Evolutionary conservation across 2,888 invertebrate genomes (phyloP).

Genomic region (Cephonodes hylas): DNA sequence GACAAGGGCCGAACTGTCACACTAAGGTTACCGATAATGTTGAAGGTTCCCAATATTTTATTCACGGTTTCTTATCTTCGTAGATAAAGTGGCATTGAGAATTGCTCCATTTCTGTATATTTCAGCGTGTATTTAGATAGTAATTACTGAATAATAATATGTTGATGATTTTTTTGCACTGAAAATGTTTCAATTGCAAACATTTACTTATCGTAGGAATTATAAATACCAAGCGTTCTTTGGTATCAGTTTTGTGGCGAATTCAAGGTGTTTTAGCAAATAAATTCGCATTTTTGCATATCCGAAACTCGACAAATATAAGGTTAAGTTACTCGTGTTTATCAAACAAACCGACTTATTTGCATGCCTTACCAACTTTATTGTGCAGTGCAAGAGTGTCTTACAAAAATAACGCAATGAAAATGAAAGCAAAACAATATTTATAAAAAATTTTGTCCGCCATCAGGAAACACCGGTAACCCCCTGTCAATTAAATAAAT

Average conservation of each 20-base stretch:
- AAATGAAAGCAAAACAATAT: too few species aligned
- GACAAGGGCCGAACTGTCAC: conserved; percentile 36
- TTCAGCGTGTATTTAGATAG: background rate
- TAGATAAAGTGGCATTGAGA: background rate
- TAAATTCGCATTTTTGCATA: background rate
- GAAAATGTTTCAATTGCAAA: too few species aligned
- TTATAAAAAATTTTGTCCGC: too few species aligned
- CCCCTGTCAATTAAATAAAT: too few species aligned
- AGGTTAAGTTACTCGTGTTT: background rate
- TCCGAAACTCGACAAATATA: background rate
- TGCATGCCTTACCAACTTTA: background rate
- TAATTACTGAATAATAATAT: too few species aligned
- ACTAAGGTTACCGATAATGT: conserved; percentile 36
- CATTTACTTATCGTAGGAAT: too few species aligned
- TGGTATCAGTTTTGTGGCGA: too few species aligned
- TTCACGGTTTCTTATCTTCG: conserved; percentile 1
- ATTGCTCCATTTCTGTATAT: background rate
- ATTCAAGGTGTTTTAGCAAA: too few species aligned
- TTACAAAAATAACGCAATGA: too few species aligned
- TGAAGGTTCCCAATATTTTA: conserved; percentile 22
- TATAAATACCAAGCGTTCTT: too few species aligned
- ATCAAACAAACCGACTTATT: background rate
- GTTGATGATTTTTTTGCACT: too few species aligned
- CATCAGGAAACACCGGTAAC: too few species aligned
- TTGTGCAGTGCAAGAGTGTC: background rate